Evolutionary conservation across 2,797 vertebrate species (phyloP), one percentile per base, ranked within the genome.

Genomic region (Parauchenoglanis punctatus): DNA sequence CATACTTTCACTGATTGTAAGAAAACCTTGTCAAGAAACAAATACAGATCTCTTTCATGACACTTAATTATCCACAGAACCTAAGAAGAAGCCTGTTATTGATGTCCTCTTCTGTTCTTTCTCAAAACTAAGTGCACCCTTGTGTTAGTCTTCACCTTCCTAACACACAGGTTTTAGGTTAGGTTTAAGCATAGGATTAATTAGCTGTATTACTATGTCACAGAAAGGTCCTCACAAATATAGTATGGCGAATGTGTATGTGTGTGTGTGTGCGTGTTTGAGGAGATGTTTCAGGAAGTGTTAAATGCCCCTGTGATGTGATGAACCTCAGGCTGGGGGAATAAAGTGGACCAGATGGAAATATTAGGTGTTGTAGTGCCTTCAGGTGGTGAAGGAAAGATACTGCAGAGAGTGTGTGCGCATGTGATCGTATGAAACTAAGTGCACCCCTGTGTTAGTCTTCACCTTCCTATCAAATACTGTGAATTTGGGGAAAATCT

Each of bases 381-480:
- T 65, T 84, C 85, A 81, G 58, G 75, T 59, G 88, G 61, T 59
- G 58, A 81, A 44, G 49, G 10, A 31, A 83, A 23, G 44, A 61
- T 56, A 70, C 67, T 56, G 12, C 7, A 11, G 13, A 49, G 28
- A 68, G 25, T 46, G 58, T 70, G 65, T 63, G 61, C 18, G 56
- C 18, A 4, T 58, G 17, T 58, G 56, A 49, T 49, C 5, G 46
- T 5, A 8, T 49, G 0, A 28, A 67, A 67, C 1, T 67, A 67
- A 67, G n/a, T 31, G 61, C 61, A 67, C 63, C 10, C 65, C 2
- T 70, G 17, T 40, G 7, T 44, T 72, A 3, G 68, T 44, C 68
- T 4, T 72, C 2, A 72, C 68, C 18, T 40, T 18, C 35, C 3
- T 40, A 8, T 35, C 35, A 35, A 35, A 35, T 35, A 0, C 8